These are phyloP conservation scores for Zoanthus solanderi DNA, from an alignment of 92 coral and sea anemone genomes.

Conservation along the genomic window DNA sequence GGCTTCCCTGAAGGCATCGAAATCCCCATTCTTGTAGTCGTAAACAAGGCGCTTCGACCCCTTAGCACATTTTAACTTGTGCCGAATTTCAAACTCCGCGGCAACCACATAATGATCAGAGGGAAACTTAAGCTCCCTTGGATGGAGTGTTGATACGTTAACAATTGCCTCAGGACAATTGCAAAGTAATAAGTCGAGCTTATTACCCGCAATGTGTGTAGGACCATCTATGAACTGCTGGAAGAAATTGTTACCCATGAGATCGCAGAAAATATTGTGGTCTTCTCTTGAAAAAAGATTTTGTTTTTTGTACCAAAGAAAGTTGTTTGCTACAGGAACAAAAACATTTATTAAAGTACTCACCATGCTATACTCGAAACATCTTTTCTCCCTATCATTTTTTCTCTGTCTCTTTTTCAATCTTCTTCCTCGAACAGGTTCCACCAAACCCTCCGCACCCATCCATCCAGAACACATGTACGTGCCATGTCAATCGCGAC, in stretches of 20 bases:
- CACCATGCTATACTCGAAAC: no score
- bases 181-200: constrained; percentile 52
- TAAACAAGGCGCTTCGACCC: constrained; percentile 52
- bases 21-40: constrained; percentile 52
- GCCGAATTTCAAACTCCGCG: constrained; percentile 9
- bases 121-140: constrained; percentile 51
- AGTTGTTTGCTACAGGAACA: no score
- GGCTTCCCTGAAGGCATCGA: constrained; percentile 51
- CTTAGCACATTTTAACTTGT: constrained; percentile 36
- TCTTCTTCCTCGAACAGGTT: no score
- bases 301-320: no score
- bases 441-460: no score
- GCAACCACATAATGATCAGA: constrained; percentile 58
- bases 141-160: constrained; percentile 50
- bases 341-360: no score
- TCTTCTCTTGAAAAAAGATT: not conserved
- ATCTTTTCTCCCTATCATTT: no score
- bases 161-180: constrained; percentile 54
- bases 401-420: no score
- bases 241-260: constrained; percentile 55
- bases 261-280: constrained; percentile 47
- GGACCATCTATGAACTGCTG: constrained; percentile 49
- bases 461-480: no score
- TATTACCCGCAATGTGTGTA: constrained; percentile 62
- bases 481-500: no score